phyloP scores from a whole-genome alignment of 2,888 invertebrate genomes.

The Microplitis manilae region DNA sequence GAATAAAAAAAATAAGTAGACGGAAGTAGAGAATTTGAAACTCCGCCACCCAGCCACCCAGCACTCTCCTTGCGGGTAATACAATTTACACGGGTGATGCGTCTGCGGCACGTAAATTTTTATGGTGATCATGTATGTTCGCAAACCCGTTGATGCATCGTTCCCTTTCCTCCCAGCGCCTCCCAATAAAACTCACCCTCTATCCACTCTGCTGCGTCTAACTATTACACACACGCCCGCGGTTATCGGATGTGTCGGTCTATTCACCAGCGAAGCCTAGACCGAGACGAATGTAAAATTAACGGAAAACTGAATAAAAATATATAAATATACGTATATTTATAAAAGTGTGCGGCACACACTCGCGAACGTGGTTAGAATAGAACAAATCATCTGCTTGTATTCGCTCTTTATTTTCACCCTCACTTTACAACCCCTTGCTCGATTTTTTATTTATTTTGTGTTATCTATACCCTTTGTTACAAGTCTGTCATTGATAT shows the following conservation, averaged over 20 bases:
- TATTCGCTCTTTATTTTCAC: constrained; percentile 19
- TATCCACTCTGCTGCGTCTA: constrained; percentile 21
- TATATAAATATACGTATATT: neutral
- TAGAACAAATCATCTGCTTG: constrained; percentile 51
- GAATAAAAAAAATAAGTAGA: constrained; percentile 41
- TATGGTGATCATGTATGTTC: constrained; percentile 67
- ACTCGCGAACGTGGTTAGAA: constrained; percentile 61
- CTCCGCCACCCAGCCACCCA: constrained; percentile 27
- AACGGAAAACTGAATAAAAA: neutral
- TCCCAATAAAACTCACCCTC: constrained; percentile 29
- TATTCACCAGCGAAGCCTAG: constrained; percentile 46
- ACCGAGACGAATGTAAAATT: constrained; percentile 13
- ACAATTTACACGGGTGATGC: constrained; percentile 66
- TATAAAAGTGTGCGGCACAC: constrained; percentile 28
- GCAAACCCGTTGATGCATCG: constrained; percentile 58
- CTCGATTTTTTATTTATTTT: constrained; percentile 25
- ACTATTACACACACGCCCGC: constrained; percentile 23
- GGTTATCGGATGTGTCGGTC: constrained; percentile 57
- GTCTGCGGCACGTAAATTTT: constrained; percentile 68
- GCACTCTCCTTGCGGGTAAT: constrained; percentile 59
- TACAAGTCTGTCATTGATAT: constrained; percentile 7
- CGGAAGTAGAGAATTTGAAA: constrained; percentile 5
- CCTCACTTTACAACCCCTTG: constrained; percentile 35
- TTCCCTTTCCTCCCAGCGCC: constrained; percentile 26
- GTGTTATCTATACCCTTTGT: constrained; percentile 20